Evolutionary conservation across 2,797 vertebrate genomes (phyloP), one percentile per base, ranked within the genome.

Genomic region (Amblyopsis hoosieri): DNA sequence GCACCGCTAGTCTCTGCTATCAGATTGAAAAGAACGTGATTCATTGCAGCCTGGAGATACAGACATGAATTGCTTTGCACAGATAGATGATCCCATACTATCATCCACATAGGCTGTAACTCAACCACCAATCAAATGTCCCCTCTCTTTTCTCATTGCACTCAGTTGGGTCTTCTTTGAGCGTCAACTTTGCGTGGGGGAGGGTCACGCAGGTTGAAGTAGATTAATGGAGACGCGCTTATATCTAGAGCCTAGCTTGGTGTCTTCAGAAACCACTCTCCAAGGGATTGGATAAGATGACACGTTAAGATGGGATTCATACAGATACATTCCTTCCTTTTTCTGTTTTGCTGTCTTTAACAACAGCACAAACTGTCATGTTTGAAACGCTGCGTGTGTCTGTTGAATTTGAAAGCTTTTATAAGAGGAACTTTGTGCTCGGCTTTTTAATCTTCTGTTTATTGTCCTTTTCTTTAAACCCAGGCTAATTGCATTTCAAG

Each of bases 401-500:
- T 23, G 54, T 66, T 58, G 54, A 68, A 75, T 63, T 71, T 55
- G 63, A 72, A 76, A 57, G 74, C 72, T 71, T 78, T 66, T 60
- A 8, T 14, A 15, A 78, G 65, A 58, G 66, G 61, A 83, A 81
- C 80, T 72, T 15, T 63, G 72, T 61, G 71, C 64, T 74, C 67
- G 63, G 70, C 67, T 75, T 83, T 87, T 85, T 87, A 84, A 85
- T 85, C 56, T 56, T 64, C 67, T 79, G 76, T 79, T 66, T 82
- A 29, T 76, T 74, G 72, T 76, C 47, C 2, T 79, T 48, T 66
- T 77, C 64, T 74, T 80, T 67, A 79, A 80, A 74, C 59, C 14
- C 8, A 9, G 70, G 60, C 81, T 91, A 87, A 91, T 89, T 89
- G 87, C 80, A 74, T 85, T 89, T 82, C 79, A 78, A 82, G 85